phyloP scores from a whole-genome alignment of 2,113 vertebrate genomes.

The Cariama cristata region DNA sequence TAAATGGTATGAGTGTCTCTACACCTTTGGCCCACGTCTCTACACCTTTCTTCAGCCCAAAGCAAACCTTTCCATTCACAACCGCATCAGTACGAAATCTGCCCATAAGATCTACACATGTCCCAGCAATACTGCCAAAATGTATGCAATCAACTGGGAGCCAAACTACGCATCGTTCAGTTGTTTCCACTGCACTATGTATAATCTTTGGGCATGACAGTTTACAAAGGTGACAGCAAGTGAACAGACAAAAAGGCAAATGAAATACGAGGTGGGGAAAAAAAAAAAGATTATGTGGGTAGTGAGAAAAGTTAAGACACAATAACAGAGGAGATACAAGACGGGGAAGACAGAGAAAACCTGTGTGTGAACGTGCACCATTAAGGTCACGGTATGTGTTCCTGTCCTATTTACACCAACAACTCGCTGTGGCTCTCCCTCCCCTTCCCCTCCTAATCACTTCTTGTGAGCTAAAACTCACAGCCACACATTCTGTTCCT shows the following conservation, averaged over 20 bases:
- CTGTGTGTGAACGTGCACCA: background rate
- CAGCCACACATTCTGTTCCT: background rate
- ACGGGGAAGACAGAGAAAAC: background rate
- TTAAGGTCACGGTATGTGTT: fast-evolving
- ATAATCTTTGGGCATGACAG: background rate
- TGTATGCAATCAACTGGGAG: fast-evolving
- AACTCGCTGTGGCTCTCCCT: background rate
- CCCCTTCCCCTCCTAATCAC: background rate
- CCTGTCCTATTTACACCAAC: too few species aligned
- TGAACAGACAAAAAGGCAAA: background rate
- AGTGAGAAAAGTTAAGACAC: background rate
- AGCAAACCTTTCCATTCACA: background rate
- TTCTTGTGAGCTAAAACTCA: background rate
- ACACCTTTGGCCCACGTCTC: background rate
- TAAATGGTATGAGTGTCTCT: background rate
- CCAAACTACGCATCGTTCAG: background rate
- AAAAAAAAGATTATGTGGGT: background rate
- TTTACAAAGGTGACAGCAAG: background rate
- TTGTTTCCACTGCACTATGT: background rate
- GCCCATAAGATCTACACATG: background rate
- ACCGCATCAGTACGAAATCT: background rate
- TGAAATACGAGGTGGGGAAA: background rate
- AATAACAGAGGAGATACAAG: background rate
- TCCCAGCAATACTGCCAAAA: background rate
- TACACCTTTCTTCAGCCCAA: background rate